These are phyloP conservation scores for Pseudococcus viburni DNA, from an alignment of 2,888 invertebrate species.

Conservation along the genomic window DNA sequence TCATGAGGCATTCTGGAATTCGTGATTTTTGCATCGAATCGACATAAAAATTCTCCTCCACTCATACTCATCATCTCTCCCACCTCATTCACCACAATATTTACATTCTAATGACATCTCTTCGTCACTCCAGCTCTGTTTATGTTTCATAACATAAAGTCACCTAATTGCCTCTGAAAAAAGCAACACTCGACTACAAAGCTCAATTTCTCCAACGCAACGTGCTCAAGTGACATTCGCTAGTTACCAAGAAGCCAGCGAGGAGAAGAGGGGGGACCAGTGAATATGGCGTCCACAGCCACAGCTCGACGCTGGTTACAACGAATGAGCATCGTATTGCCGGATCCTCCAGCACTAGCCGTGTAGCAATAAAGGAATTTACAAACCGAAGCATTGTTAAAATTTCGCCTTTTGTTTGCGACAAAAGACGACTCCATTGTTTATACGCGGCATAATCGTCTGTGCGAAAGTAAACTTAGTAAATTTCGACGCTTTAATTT, in stretches of 20 bases:
- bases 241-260: background rate
- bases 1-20: no score
- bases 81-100: background rate
- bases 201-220: background rate
- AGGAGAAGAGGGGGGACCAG: background rate
- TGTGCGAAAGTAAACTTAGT: slow-evolving; percentile 41
- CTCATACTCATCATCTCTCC: background rate
- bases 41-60: no score
- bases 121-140: background rate
- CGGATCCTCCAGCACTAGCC: slow-evolving; percentile 6
- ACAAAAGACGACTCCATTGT: slow-evolving; percentile 33
- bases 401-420: slow-evolving; percentile 44
- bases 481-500: slow-evolving; percentile 45
- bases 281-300: background rate
- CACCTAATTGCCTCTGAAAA: background rate
- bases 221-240: slow-evolving; percentile 18
- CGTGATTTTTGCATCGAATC: no score
- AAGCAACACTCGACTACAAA: slow-evolving; percentile 9
- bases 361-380: slow-evolving; percentile 33
- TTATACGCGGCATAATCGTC: slow-evolving; percentile 46
- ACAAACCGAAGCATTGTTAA: slow-evolving; percentile 47
- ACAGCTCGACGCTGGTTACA: background rate
- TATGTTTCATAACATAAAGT: background rate
- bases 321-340: slow-evolving; percentile 6
- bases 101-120: no score